These are phyloP conservation scores for Ennomos erosarius DNA, from an alignment of 2,888 invertebrate species.

Conservation along the genomic window DNA sequence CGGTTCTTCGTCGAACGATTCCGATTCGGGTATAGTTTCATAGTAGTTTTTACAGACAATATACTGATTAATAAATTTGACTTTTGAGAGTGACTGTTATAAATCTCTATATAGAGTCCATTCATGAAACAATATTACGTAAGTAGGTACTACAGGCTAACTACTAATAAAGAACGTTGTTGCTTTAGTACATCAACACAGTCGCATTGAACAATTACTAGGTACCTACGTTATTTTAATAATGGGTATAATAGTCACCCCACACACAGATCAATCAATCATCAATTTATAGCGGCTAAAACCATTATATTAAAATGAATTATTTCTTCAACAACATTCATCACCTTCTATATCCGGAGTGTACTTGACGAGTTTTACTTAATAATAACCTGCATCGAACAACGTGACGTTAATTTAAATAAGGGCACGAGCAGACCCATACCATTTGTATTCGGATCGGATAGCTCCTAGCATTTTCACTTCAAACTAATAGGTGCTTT, in stretches of 20 bases:
- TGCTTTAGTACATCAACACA: slow-evolving; percentile 4
- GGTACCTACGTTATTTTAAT: slow-evolving; percentile 9
- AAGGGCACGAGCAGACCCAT: slow-evolving; percentile 7
- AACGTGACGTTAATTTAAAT: slow-evolving; percentile 55
- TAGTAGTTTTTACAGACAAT: no score
- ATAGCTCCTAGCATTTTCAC: background rate
- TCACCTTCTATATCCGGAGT: slow-evolving; percentile 25
- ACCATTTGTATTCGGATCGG: slow-evolving; percentile 1
- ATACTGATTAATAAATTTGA: no score
- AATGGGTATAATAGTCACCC: slow-evolving; percentile 10
- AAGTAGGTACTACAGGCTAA: no score
- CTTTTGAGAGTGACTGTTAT: no score
- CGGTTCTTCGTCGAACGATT: no score
- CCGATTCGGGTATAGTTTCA: no score
- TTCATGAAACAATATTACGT: no score
- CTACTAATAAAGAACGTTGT: no score
- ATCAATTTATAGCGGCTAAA: slow-evolving; percentile 17
- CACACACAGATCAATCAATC: slow-evolving; percentile 19
- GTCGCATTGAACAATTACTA: slow-evolving; percentile 18
- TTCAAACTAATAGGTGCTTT: background rate
- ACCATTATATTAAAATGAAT: slow-evolving; percentile 17
- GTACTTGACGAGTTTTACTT: slow-evolving; percentile 38
- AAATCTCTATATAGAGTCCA: no score
- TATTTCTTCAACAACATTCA: slow-evolving; percentile 20
- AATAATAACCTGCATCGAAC: slow-evolving; percentile 34